phyloP scores from a whole-genome alignment of 2,888 invertebrate species.

The Phaedon cochleariae region DNA sequence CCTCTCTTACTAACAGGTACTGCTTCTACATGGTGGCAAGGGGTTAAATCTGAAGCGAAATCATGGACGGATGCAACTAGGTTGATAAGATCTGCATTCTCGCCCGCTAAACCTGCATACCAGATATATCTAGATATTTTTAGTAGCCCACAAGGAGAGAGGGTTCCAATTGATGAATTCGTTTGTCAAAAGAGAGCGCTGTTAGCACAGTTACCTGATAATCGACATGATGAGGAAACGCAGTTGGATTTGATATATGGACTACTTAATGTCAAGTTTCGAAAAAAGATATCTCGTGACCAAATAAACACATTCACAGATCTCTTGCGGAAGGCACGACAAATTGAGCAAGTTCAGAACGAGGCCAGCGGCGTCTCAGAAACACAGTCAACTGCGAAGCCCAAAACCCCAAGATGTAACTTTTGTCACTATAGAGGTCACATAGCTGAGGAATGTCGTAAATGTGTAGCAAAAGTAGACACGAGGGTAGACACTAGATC shows the following conservation, averaged over 20 bases:
- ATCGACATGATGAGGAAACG: constrained; percentile 33
- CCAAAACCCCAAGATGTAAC: constrained; percentile 7
- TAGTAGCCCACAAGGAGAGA: constrained; percentile 19
- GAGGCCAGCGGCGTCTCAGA: neutral
- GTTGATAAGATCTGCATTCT: constrained; percentile 30
- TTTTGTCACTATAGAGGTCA: constrained; percentile 20
- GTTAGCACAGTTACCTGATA: constrained; percentile 32
- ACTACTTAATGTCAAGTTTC: constrained; percentile 11
- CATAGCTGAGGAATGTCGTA: constrained; percentile 8
- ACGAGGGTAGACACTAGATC: neutral
- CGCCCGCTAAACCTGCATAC: constrained; percentile 34
- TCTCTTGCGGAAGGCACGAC: constrained; percentile 11
- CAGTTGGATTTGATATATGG: constrained; percentile 40
- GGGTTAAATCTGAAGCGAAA: constrained; percentile 21
- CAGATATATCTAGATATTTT: constrained; percentile 38
- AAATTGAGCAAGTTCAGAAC: constrained; percentile 1
- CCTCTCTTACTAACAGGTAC: constrained; percentile 28
- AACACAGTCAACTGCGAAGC: neutral
- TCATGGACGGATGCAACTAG: constrained; percentile 32
- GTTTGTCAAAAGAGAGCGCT: constrained; percentile 34
- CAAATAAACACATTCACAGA: constrained; percentile 8
- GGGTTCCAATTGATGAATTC: constrained; percentile 28
- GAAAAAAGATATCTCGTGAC: constrained; percentile 11
- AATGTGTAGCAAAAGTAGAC: constrained; percentile 8
- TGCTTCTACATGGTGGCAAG: constrained; percentile 33